phyloP scores from a whole-genome alignment of 2,888 invertebrate species.

The Mongoloraphidia duomilia region DNA sequence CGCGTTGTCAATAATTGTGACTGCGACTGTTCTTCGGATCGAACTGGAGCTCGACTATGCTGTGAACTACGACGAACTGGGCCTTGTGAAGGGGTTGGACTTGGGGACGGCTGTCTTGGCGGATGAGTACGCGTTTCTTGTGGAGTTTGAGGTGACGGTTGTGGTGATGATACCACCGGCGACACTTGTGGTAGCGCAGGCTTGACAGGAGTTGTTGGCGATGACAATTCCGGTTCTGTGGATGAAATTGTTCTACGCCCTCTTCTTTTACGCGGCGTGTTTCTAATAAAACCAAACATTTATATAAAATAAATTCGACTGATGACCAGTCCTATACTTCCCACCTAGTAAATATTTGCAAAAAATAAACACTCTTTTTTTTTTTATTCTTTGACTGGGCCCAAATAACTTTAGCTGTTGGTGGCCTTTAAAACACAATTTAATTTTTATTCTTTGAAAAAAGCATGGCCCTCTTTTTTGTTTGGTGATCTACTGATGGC shows the following conservation, averaged over 20 bases:
- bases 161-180: slow-evolving; percentile 11
- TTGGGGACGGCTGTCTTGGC: slow-evolving; percentile 10
- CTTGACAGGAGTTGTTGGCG: slow-evolving; percentile 16
- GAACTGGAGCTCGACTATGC: slow-evolving; percentile 7
- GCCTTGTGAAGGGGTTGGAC: slow-evolving; percentile 8
- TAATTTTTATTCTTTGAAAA: no score
- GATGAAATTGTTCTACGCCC: slow-evolving; percentile 22
- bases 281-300: slow-evolving; percentile 7
- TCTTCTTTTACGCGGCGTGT: slow-evolving; percentile 19
- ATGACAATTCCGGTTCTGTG: slow-evolving; percentile 1
- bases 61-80: slow-evolving; percentile 8
- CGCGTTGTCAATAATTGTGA: slow-evolving; percentile 4
- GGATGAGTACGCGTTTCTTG: slow-evolving; percentile 13
- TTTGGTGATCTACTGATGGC: no score
- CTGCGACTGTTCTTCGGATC: slow-evolving; percentile 21
- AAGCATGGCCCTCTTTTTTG: no score
- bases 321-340: no score
- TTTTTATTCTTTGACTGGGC: no score
- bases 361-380: no score
- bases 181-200: slow-evolving; percentile 11
- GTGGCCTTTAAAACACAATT: no score
- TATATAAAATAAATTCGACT: no score
- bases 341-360: no score
- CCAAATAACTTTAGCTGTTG: no score
- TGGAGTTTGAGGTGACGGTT: slow-evolving; percentile 9